Evolutionary conservation across 2,113 vertebrate species (phyloP).

Genomic region (Parotia lawesii): DNA sequence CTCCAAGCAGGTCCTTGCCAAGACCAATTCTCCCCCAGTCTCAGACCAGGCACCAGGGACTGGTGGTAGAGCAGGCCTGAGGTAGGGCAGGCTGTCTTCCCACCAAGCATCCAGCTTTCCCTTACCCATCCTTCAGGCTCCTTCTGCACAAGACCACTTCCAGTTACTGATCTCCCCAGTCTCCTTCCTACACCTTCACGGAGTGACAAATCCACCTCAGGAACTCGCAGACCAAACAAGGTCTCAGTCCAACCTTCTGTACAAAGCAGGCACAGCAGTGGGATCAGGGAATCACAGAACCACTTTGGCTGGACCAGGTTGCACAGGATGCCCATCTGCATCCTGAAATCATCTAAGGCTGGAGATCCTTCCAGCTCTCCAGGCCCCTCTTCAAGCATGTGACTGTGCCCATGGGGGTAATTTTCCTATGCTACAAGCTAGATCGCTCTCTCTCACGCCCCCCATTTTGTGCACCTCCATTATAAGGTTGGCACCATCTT

Average conservation of each 20-base stretch:
- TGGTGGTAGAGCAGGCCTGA: not conserved
- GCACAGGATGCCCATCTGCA: not conserved
- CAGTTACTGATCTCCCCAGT: not conserved
- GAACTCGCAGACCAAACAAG: not conserved
- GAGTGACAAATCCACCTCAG: not conserved
- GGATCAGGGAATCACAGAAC: not conserved
- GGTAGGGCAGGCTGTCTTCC: not conserved
- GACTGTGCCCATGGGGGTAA: not conserved
- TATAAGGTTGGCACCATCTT: not conserved
- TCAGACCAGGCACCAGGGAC: not conserved
- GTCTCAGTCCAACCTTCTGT: not conserved
- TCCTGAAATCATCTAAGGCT: not conserved
- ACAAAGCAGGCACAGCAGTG: not conserved
- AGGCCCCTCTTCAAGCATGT: not conserved
- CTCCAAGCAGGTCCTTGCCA: not conserved
- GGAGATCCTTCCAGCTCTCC: not conserved
- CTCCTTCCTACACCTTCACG: rapidly evolving
- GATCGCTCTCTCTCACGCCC: too few relatives aligned
- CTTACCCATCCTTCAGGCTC: not conserved
- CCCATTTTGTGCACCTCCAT: not conserved
- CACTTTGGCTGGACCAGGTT: not conserved
- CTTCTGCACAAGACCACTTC: not conserved
- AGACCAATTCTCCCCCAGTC: rapidly evolving
- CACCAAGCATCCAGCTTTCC: not conserved
- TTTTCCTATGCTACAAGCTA: not conserved